Evolutionary conservation across 2,113 vertebrate species (phyloP), one percentile per base, ranked within the genome.

Genomic region (Gobiocypris rarus): DNA sequence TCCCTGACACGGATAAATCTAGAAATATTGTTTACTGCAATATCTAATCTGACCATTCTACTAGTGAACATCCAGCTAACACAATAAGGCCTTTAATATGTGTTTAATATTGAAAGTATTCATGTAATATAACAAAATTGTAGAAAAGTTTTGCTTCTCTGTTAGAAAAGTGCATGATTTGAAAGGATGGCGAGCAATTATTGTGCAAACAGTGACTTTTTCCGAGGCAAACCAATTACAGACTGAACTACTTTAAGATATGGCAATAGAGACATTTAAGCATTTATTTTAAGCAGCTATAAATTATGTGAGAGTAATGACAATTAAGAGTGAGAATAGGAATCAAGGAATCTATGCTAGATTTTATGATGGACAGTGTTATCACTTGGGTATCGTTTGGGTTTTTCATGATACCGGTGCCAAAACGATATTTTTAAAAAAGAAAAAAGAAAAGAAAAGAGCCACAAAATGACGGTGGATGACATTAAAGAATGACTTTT

Each of bases 21-120:
- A 63, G 11, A 31, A 75, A 83, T 75, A 70, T 52, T 31, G 15
- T 24, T 75, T 38, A 75, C 59, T 52, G 43, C 41, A 58, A 15
- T 58, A 41, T 76, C 31, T 56, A 58, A 22, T 3, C 31, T 58
- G 11, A 15, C 19, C 34, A 58, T 75, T 17, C 24, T 9, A 38
- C 5, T 56, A 13, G 31, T 13, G 3, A 56, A 76, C 10, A 13
- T 76, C 5, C 10, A 56, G 10, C 28, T n/a, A 38, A 22, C 28
- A 11, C n/a, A 24, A 58, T 75, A n/a, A 1, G 3, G 19, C 2
- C 13, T 24, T 9, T 38, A 58, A 41, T 54, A 8, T 24, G 9
- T 58, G 19, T 59, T 69, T 41, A 41, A n/a, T 17, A 41, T 5
- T 1, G 17, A 22, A 69, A 9, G 65, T 1, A 69, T 69, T 10